These are phyloP conservation scores for Drosophila pachea DNA, from an alignment of 1,140 invertebrate genomes.

Conservation along the genomic window DNA sequence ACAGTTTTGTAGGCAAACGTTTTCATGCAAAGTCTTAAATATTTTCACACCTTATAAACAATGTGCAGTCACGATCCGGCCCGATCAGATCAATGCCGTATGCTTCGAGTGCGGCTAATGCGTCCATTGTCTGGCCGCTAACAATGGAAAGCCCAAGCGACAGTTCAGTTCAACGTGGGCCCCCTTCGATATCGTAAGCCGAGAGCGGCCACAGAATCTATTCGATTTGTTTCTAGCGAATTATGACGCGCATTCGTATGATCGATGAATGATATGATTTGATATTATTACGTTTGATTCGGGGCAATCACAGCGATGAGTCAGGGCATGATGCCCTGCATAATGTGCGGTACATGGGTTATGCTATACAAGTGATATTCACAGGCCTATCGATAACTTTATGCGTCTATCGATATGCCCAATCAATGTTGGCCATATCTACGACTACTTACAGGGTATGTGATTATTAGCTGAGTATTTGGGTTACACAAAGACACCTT, in stretches of 20 bases:
- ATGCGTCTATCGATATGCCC: background rate
- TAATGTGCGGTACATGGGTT: too few relatives aligned
- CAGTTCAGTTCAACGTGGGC: slow-evolving; percentile 65
- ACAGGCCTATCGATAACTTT: background rate
- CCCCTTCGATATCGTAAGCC: slow-evolving; percentile 6
- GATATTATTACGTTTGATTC: slow-evolving; percentile 36
- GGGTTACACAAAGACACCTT: background rate
- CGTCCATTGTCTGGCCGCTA: slow-evolving; percentile 56
- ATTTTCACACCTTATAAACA: slow-evolving; percentile 79
- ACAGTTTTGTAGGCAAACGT: slow-evolving; percentile 77
- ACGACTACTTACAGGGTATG: background rate
- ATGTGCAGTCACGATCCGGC: slow-evolving; percentile 71
- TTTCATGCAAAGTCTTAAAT: slow-evolving; percentile 77
- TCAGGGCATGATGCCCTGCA: slow-evolving; percentile 27
- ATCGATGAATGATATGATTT: slow-evolving; percentile 69
- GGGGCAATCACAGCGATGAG: slow-evolving; percentile 44
- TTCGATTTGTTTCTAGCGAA: slow-evolving; percentile 64
- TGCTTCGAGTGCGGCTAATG: slow-evolving; percentile 49
- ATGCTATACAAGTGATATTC: too few relatives aligned
- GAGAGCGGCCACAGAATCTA: slow-evolving; percentile 6
- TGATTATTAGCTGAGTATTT: slow-evolving; percentile 19
- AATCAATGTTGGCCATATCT: too few relatives aligned
- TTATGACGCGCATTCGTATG: slow-evolving; percentile 66
- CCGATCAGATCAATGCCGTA: slow-evolving; percentile 19
- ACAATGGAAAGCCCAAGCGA: slow-evolving; percentile 60